These are phyloP conservation scores for Rafetus swinhoei DNA, from an alignment of 2,113 vertebrate species.

Conservation along the genomic window DNA sequence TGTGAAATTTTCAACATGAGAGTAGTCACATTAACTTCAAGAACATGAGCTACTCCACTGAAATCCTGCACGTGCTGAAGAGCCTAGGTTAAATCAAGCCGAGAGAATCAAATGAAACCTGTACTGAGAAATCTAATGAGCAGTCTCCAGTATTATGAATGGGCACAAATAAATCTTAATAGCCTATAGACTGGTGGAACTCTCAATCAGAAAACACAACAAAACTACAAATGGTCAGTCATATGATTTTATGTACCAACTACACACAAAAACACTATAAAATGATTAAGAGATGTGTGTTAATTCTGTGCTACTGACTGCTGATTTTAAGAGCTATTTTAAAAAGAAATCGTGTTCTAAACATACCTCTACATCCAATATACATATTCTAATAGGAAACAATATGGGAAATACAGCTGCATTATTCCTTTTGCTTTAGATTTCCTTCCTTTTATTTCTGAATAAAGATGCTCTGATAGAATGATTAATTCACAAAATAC, in stretches of 20 bases:
- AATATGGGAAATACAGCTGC: fast-evolving
- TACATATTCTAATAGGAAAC: not conserved
- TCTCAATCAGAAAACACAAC: not conserved
- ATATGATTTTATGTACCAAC: not conserved
- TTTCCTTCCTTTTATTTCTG: not conserved
- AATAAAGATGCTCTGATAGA: not conserved
- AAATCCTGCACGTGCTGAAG: not conserved
- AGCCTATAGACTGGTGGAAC: fast-evolving
- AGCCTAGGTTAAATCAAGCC: not conserved
- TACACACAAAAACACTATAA: not conserved
- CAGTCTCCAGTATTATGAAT: not conserved
- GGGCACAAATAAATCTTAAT: not conserved
- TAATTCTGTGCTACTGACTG: fast-evolving
- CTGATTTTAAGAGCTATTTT: not conserved
- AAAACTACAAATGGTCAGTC: not conserved
- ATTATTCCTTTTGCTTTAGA: not conserved
- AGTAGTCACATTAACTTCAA: not conserved
- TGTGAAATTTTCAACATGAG: fast-evolving
- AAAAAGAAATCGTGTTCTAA: not conserved
- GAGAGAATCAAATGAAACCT: not conserved
- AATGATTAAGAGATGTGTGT: not conserved
- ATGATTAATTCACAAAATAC: not conserved
- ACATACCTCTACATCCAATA: not conserved
- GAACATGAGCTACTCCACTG: fast-evolving
- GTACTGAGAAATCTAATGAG: fast-evolving